phyloP scores from a whole-genome alignment of 35 echinoderm and acorn worm genomes.

The Patiria miniata region DNA sequence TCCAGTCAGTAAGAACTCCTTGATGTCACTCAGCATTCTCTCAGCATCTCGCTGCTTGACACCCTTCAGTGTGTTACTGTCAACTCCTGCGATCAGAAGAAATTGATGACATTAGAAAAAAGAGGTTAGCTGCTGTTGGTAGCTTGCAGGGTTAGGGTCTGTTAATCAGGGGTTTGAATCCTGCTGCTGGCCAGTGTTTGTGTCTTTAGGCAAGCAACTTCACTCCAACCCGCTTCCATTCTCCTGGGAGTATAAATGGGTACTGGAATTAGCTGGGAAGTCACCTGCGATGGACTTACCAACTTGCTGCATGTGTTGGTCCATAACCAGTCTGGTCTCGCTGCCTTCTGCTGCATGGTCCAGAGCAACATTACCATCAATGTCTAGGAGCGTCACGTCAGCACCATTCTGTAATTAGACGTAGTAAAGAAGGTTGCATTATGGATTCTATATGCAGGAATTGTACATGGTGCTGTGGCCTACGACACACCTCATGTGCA shows the following conservation, averaged over 20 bases:
- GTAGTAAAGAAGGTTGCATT: too few species aligned
- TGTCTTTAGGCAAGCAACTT: too few species aligned
- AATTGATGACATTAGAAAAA: too few species aligned
- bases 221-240: too few species aligned
- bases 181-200: too few species aligned
- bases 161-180: background rate
- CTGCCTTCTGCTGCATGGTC: constrained; percentile 77
- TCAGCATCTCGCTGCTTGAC: constrained; percentile 72
- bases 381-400: constrained; percentile 71
- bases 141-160: background rate
- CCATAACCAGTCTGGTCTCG: constrained; percentile 73
- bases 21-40: constrained; percentile 83
- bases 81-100: constrained; percentile 53
- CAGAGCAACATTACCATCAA: constrained; percentile 78
- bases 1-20: constrained; percentile 72
- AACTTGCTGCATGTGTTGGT: constrained; percentile 76
- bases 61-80: constrained; percentile 53
- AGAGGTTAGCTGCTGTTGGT: too few species aligned
- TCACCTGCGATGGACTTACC: constrained; percentile 41
- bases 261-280: too few species aligned
- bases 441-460: background rate
- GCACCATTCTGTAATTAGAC: constrained; percentile 70
- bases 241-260: too few species aligned
- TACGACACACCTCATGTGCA: background rate
- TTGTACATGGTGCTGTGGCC: background rate